Base-by-base conservation (phyloP, 2,113 vertebrate species). In the Nycticebus coucang region DNA sequence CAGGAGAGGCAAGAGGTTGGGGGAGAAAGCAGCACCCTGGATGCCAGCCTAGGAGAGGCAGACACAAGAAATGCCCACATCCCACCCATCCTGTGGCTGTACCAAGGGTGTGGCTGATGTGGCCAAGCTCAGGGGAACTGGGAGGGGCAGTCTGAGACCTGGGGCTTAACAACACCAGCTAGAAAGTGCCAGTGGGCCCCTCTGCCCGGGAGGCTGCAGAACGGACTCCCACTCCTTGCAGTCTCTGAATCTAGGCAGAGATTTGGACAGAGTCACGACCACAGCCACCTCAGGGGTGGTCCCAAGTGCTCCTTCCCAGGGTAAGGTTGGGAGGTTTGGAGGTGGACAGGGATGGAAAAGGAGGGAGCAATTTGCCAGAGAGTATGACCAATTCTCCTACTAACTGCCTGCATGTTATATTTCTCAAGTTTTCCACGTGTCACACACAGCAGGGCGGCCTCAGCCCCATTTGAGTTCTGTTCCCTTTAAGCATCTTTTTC, bases 401-500 rank as follows among this genome's bases (percentile, higher is more conserved):
- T 62, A 33, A 26, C n/a, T 2, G 72, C 94, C 97, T 22, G 91
- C 17, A 21, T 18, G 68, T 35, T 9, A 33, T 59, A 18, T 45
- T 30, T 28, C 88, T 95, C 95, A 96, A 84, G 87, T 87, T 96
- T 93, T 96, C 95, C 97, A 81, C 60, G 4, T 57, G 95, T 91
- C 83, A n/a, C 89, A 24, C 15, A 19, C 6, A 79, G 71, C 59
- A 50, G 60, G 78, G 89, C 83, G 4, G 83, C 83, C 83, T 84
- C 84, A 71, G 84, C 79, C 89, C 89, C 89, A n/a, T 91, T 77
- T 33, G 72, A 79, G 80, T 62, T 92, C 86, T 74, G 53, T 72
- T 91, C 75, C 89, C 75, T 85, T 71, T 77, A 87, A 97, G 93
- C 95, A 69, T 96, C 97, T 97, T 98, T 97, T 97, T 97, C 97